phyloP scores from a whole-genome alignment of 1,140 invertebrate species.

The Vanessa tameamea region DNA sequence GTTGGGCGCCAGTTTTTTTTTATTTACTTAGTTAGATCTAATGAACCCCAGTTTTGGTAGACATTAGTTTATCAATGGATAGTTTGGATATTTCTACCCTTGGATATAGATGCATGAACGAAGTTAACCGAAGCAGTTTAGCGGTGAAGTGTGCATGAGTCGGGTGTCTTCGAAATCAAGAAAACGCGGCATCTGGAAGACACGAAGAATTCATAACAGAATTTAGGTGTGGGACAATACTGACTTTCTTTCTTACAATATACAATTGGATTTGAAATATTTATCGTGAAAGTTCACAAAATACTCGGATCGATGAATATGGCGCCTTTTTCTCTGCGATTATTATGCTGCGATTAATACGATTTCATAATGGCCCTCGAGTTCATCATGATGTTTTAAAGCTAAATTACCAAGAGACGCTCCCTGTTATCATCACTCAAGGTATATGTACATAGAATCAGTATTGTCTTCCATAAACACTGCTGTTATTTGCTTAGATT shows the following conservation, averaged over 20 bases:
- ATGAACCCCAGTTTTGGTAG: conserved; percentile 49
- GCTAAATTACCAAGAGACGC: not conserved
- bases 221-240: conserved; percentile 57
- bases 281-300: not conserved
- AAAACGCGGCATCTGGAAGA: conserved; percentile 46
- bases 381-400: not conserved
- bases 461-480: conserved; percentile 57
- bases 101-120: conserved; percentile 67
- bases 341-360: no score
- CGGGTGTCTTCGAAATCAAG: conserved; percentile 41
- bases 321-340: not conserved
- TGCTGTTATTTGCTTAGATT: conserved; percentile 55
- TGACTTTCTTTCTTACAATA: conserved; percentile 30
- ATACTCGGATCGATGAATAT: not conserved
- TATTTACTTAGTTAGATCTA: conserved; percentile 51
- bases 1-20: conserved; percentile 62
- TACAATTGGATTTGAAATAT: not conserved
- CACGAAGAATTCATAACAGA: conserved; percentile 47
- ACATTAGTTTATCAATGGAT: conserved; percentile 45
- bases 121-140: conserved; percentile 48
- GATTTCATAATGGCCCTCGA: not conserved
- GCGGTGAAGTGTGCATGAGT: conserved; percentile 63
- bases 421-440: not conserved
- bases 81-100: conserved; percentile 43
- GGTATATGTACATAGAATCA: conserved; percentile 26